phyloP scores from a whole-genome alignment of 2,888 invertebrate genomes.

The Lucinisca nassula region DNA sequence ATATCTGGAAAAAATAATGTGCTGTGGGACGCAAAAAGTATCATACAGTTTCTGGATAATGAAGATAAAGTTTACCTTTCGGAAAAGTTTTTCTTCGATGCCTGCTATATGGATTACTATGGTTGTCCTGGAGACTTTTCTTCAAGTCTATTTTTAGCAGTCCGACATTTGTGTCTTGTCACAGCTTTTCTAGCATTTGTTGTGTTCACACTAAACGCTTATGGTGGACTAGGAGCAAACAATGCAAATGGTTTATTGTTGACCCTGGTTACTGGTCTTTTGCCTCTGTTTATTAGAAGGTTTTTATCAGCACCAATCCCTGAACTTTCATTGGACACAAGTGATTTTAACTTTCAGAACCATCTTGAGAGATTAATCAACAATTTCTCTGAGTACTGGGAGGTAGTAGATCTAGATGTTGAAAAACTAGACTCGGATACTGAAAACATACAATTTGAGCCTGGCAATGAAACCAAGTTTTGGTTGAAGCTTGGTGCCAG shows the following conservation, averaged over 20 bases:
- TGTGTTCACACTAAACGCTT: slow-evolving; percentile 17
- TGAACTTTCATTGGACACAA: slow-evolving; percentile 3
- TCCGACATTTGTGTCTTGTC: not conserved
- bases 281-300: not conserved
- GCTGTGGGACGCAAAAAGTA: not conserved
- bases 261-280: not conserved
- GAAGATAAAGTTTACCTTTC: slow-evolving; percentile 17
- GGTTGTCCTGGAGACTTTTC: slow-evolving; percentile 19
- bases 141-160: slow-evolving; percentile 1
- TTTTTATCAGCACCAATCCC: slow-evolving; percentile 1
- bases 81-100: slow-evolving; percentile 27
- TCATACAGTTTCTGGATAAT: slow-evolving; percentile 15
- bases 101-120: slow-evolving; percentile 33
- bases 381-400: slow-evolving; percentile 22
- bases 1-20: not conserved
- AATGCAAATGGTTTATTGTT: slow-evolving; percentile 1
- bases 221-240: slow-evolving; percentile 11
- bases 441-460: not conserved
- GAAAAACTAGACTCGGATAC: not conserved
- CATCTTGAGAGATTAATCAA: not conserved
- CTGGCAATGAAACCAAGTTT: not conserved
- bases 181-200: slow-evolving; percentile 8
- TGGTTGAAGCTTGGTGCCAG: not conserved
- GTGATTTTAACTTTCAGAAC: slow-evolving; percentile 20
- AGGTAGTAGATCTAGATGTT: slow-evolving; percentile 17